A percentile compares a stretch with the other conserved stretches of the same genome.
phyloP scores from a whole-genome alignment of 2,888 invertebrate genomes.

The Leptopilina drosophilae region DNA sequence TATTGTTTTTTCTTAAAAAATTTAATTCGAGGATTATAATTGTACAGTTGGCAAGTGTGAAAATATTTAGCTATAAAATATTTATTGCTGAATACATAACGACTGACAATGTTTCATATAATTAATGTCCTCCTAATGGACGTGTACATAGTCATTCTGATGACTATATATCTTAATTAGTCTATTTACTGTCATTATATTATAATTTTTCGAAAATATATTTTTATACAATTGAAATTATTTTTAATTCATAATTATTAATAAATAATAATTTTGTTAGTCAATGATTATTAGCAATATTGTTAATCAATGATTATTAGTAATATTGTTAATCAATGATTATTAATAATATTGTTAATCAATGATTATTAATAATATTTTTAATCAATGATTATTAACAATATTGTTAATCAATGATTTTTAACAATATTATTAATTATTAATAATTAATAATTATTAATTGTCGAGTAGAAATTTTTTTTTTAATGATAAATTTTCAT shows the following conservation, averaged over 20 bases:
- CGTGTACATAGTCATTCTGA: background rate
- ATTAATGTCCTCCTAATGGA: background rate
- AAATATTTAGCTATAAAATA: conserved; percentile 20
- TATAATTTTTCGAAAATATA: background rate
- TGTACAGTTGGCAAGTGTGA: background rate
- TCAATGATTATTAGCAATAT: no score
- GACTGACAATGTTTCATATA: background rate
- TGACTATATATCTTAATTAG: background rate
- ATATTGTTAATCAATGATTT: no score
- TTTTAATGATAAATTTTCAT: background rate
- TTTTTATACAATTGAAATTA: background rate
- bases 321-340: background rate
- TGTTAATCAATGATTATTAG: no score
- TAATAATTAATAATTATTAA: no score
- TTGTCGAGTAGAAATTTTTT: background rate
- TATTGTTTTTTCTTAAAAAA: background rate
- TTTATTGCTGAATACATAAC: background rate
- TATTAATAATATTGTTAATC: no score
- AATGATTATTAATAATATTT: no score
- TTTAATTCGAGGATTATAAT: background rate
- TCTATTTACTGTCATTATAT: background rate
- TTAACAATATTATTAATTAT: no score
- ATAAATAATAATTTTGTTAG: no score
- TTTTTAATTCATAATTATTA: no score
- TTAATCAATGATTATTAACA: no score